These are phyloP conservation scores for Camponotus vicinus DNA, from an alignment of 1,140 invertebrate species.

Conservation along the genomic window DNA sequence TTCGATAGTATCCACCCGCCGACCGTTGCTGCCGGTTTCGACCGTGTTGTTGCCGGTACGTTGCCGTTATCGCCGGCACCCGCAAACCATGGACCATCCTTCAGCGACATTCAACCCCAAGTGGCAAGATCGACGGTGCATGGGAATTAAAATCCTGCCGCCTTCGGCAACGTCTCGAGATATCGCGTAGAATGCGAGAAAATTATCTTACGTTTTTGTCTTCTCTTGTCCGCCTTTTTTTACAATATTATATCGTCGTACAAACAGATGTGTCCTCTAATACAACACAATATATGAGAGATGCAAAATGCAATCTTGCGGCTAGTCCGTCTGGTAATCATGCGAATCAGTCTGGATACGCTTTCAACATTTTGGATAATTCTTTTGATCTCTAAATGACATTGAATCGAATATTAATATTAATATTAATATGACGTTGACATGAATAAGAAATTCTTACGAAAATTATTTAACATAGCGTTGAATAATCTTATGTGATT, in stretches of 20 bases:
- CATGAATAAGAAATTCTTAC: slow-evolving; percentile 21
- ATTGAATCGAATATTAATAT: slow-evolving; percentile 29
- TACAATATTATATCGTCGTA: background rate
- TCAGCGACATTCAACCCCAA: slow-evolving; percentile 57
- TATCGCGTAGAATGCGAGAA: slow-evolving; percentile 64
- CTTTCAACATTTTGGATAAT: background rate
- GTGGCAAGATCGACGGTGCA: slow-evolving; percentile 51
- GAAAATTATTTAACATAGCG: background rate
- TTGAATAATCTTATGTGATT: slow-evolving; percentile 23
- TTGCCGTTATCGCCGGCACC: slow-evolving; percentile 71
- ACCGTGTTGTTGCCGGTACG: slow-evolving; percentile 76
- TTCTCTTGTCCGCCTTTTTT: background rate
- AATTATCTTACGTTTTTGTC: slow-evolving; percentile 27
- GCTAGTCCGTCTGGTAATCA: background rate
- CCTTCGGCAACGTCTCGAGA: slow-evolving; percentile 48
- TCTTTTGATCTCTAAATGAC: background rate
- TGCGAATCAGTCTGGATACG: background rate
- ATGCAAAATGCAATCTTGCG: background rate
- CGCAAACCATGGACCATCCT: slow-evolving; percentile 66
- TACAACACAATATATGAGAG: background rate
- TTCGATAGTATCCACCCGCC: slow-evolving; percentile 65
- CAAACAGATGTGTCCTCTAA: slow-evolving; percentile 4
- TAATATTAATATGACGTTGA: slow-evolving; percentile 48
- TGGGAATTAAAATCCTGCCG: slow-evolving; percentile 62
- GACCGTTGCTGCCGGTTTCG: slow-evolving; percentile 59